These are phyloP conservation scores for Pogonocherus hispidulus DNA, from an alignment of 2,888 invertebrate species.

Conservation along the genomic window DNA sequence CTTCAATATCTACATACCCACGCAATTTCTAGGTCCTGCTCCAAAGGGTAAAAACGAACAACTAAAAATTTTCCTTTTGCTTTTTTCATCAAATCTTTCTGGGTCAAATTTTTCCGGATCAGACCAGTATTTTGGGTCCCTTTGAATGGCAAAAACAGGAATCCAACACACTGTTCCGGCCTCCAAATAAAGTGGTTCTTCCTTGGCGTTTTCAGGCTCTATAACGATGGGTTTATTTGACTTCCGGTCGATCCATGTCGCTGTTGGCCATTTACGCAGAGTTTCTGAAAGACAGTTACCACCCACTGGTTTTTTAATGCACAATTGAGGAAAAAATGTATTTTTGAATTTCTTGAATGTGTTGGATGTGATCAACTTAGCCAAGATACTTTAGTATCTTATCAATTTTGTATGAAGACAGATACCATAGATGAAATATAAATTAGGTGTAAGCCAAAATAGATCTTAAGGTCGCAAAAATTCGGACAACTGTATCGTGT, in stretches of 20 bases:
- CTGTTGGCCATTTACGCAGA: slow-evolving; percentile 70
- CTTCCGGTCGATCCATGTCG: slow-evolving; percentile 68
- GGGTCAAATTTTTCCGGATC: slow-evolving; percentile 70
- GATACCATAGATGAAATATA: no score
- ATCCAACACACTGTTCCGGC: slow-evolving; percentile 61
- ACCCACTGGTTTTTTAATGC: neutral
- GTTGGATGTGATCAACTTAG: no score
- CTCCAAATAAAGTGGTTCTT: slow-evolving; percentile 49
- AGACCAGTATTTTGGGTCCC: slow-evolving; percentile 66
- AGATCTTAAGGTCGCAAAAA: no score
- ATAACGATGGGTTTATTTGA: slow-evolving; percentile 69
- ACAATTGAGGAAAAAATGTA: no score
- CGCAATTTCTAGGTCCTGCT: slow-evolving; percentile 70
- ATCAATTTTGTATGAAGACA: no score
- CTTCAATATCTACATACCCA: slow-evolving; percentile 58
- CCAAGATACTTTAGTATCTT: no score
- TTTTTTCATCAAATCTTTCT: slow-evolving; percentile 58
- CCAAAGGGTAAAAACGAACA: slow-evolving; percentile 72
- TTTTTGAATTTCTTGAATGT: no score
- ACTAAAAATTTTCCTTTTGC: slow-evolving; percentile 66
- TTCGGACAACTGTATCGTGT: no score
- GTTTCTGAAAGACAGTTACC: slow-evolving; percentile 65
- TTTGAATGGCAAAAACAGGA: slow-evolving; percentile 65
- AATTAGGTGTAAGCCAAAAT: no score
- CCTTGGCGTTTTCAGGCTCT: slow-evolving; percentile 45